phyloP scores from a whole-genome alignment of 2,797 vertebrate species.

The Anisognathus igniventris region DNA sequence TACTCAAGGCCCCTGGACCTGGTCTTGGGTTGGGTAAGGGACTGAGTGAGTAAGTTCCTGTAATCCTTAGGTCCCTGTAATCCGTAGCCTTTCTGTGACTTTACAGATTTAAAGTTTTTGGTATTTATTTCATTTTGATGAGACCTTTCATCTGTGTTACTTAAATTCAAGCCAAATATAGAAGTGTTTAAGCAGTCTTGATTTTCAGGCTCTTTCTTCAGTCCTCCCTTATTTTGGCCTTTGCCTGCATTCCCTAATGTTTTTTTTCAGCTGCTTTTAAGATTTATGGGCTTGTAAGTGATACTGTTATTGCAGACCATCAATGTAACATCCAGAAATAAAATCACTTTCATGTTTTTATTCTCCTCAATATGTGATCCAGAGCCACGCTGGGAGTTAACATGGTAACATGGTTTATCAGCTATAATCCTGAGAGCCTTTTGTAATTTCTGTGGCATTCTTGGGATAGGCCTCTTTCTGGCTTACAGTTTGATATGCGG shows the following conservation, averaged over 20 bases:
- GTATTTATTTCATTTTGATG: background rate
- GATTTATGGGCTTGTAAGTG: background rate
- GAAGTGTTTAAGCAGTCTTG: background rate
- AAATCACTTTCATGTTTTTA: background rate
- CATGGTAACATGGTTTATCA: background rate
- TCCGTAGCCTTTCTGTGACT: background rate
- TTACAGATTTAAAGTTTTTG: background rate
- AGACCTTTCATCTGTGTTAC: background rate
- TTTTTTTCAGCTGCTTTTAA: background rate
- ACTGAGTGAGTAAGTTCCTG: background rate
- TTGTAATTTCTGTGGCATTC: background rate
- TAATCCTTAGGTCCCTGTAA: background rate
- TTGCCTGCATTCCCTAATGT: background rate
- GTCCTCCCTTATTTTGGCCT: background rate
- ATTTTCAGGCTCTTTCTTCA: background rate
- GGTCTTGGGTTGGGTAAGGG: background rate
- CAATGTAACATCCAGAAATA: background rate
- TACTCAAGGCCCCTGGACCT: background rate
- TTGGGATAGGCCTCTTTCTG: background rate
- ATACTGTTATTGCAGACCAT: background rate
- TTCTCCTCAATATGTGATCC: fast-evolving
- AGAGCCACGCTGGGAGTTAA: background rate
- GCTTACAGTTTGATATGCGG: background rate
- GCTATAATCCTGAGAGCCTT: background rate
- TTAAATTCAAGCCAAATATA: background rate